Evolutionary conservation across 2,797 vertebrate genomes (phyloP).

Genomic region (Aldrovandia affinis): DNA sequence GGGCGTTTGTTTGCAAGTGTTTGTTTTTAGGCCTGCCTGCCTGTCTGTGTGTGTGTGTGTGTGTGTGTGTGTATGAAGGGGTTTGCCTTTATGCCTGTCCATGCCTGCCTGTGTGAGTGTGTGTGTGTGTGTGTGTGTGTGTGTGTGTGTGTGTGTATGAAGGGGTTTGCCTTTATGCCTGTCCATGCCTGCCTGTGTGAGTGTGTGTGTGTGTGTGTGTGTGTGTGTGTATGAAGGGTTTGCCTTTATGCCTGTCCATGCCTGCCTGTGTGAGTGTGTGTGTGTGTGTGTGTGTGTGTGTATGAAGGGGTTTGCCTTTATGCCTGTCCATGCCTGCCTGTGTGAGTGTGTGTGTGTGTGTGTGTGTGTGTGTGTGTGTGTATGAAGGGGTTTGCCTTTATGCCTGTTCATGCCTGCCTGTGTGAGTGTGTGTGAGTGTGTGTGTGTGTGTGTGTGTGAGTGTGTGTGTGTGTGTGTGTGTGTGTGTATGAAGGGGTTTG

Average conservation of each 20-base stretch:
- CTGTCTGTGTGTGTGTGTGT: not conserved
- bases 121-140: not conserved
- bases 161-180: not conserved
- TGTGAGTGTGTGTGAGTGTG: not conserved
- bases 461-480: slow-evolving; percentile 6
- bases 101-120: not conserved
- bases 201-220: not conserved
- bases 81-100: not conserved
- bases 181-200: not conserved
- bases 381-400: not conserved
- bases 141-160: not conserved
- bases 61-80: too few relatives aligned
- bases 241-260: slow-evolving; percentile 14
- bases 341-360: not conserved
- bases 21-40: not conserved
- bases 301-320: not conserved
- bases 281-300: not conserved
- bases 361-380: not conserved
- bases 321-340: too few relatives aligned
- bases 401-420: not conserved
- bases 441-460: slow-evolving; percentile 7
- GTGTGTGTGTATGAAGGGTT: not conserved
- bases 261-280: slow-evolving; percentile 14
- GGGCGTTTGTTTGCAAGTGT: not conserved
- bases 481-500: slow-evolving; percentile 5